Base-by-base conservation (phyloP, 1,140 invertebrate genomes). In the Leptinotarsa texana region DNA sequence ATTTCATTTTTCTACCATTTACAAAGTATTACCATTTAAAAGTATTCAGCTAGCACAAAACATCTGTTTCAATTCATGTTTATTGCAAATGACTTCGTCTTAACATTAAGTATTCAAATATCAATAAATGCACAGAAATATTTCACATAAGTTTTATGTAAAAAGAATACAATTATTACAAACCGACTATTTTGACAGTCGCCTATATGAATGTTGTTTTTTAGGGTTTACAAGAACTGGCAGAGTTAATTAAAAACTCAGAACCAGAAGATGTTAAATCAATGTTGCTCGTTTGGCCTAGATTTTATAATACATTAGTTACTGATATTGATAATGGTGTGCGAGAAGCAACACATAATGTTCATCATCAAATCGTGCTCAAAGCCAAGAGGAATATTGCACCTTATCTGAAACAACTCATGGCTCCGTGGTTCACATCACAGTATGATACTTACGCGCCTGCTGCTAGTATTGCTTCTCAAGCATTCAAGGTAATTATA, bases 401-500 rank as follows among this genome's bases (percentile, higher is more conserved):
- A 4, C 91, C 92, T 1, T 90, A 92, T 84, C 86, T 97, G 1
- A 94, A 94, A 81, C 88, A 90, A 79, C 78, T 96, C 3, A 90
- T 93, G 76, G 92, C 92, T 13, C 85, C 89, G 21, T 95, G 93
- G 93, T 89, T 96, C 76, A 88, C 92, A 4, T 91, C 92, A 21
- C 93, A 94, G 81, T 93, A 90, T 86, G 96, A 97, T 81, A 91
- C 90, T 8, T 94, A 95, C 86, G 88, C 93, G 13, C 93, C 93
- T 3, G 93, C 93, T 18, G 92, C 94, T 5, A 89, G 89, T 76
- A 89, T 91, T 75, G 95, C 95, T 21, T 86, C 82, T 21, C 86
- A 88, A 78, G 89, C 92, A n/a, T 95, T 93, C 77, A 86, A 89
- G 81, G 90, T 91, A 85, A 82, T n/a, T 57, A 42, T 42, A 11